These are phyloP conservation scores for Busseola fusca DNA, from an alignment of 2,888 invertebrate species.

Conservation along the genomic window DNA sequence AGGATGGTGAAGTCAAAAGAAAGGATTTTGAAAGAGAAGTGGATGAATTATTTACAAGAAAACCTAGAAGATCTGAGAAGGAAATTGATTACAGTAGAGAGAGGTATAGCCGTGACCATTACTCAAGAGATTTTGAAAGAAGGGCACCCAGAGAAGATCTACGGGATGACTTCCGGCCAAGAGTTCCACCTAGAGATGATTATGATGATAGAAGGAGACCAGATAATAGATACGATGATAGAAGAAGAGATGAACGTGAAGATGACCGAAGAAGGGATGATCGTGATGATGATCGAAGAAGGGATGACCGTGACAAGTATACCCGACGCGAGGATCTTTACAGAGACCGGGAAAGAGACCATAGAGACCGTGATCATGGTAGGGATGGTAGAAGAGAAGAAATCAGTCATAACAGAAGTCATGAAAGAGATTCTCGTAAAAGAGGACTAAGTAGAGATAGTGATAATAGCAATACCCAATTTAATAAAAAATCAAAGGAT, in stretches of 20 bases:
- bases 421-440: constrained; percentile 79
- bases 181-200: constrained; percentile 62
- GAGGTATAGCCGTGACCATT: constrained; percentile 68
- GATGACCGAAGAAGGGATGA: constrained; percentile 50
- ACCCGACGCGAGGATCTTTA: constrained; percentile 60
- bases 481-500: constrained; percentile 72
- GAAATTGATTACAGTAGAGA: constrained; percentile 67
- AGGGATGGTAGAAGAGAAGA: constrained; percentile 62
- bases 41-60: constrained; percentile 77
- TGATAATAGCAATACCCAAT: constrained; percentile 66
- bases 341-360: constrained; percentile 65
- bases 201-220: constrained; percentile 57
- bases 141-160: constrained; percentile 67
- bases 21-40: constrained; percentile 81
- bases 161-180: constrained; percentile 50
- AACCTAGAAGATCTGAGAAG: constrained; percentile 70
- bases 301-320: constrained; percentile 68
- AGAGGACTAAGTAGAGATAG: constrained; percentile 78
- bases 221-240: constrained; percentile 58
- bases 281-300: constrained; percentile 52
- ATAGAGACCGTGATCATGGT: constrained; percentile 65
- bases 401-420: constrained; percentile 72
- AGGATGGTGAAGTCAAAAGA: constrained; percentile 76
- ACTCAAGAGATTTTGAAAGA: constrained; percentile 70
- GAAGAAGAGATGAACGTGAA: constrained; percentile 58